Evolutionary conservation across 2,888 invertebrate genomes (phyloP).

Genomic region (Aspidiotus rigidus): DNA sequence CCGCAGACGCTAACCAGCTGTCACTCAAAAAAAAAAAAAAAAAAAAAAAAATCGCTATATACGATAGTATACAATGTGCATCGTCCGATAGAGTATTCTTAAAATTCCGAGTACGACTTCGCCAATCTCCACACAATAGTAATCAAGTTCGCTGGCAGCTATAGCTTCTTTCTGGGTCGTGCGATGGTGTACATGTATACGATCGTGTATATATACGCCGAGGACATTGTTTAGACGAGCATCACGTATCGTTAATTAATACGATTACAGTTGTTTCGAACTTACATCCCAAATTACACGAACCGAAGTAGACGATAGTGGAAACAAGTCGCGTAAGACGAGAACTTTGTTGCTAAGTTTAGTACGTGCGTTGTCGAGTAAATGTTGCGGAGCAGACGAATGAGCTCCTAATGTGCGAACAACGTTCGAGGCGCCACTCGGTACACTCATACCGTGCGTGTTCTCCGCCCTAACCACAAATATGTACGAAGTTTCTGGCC

Average conservation of each 20-base stretch:
- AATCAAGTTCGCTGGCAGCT: not conserved
- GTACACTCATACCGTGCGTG: constrained; percentile 70
- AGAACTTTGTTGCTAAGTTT: constrained; percentile 71
- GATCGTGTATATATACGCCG: no score
- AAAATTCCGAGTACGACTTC: no score
- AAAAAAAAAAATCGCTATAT: no score
- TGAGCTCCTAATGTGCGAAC: constrained; percentile 59
- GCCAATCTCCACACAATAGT: not conserved
- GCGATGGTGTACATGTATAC: no score
- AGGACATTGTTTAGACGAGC: not conserved
- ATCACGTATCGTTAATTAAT: constrained; percentile 2
- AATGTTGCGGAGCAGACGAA: constrained; percentile 58
- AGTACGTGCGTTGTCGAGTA: constrained; percentile 65
- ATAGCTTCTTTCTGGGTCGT: not conserved
- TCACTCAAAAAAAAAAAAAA: no score
- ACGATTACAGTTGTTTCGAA: constrained; percentile 36
- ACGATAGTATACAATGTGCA: no score
- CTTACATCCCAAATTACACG: constrained; percentile 73
- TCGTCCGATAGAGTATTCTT: no score
- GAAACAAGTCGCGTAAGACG: constrained; percentile 54
- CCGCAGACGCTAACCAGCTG: no score
- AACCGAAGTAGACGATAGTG: constrained; percentile 65
- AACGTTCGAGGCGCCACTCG: constrained; percentile 63
- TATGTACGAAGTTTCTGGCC: constrained; percentile 71
- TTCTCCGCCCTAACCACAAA: constrained; percentile 81